phyloP scores from a whole-genome alignment of 2,113 vertebrate genomes.

The Australoheros scitulus region DNA sequence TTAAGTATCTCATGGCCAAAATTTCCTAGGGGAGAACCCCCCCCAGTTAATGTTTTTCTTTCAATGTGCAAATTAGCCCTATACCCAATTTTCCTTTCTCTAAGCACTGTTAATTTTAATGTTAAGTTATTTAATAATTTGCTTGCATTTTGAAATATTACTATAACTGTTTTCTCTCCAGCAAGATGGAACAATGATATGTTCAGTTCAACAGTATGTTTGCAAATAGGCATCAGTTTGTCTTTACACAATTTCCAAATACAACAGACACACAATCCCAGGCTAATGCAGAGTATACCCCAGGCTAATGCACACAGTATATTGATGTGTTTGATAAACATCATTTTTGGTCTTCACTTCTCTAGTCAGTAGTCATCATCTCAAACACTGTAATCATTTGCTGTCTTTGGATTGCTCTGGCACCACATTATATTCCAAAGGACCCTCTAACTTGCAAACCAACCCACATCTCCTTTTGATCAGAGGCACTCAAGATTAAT shows the following conservation, averaged over 20 bases:
- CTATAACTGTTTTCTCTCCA: background rate
- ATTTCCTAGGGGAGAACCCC: background rate
- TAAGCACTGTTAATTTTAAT: background rate
- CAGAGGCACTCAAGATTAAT: constrained; percentile 62
- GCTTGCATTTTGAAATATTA: background rate
- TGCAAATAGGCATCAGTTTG: constrained; percentile 8
- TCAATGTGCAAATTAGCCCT: background rate
- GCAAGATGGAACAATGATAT: background rate
- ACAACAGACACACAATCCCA: constrained; percentile 23
- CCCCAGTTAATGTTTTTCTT: background rate
- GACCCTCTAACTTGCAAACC: constrained; percentile 25
- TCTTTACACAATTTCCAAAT: constrained; percentile 30
- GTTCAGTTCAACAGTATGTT: background rate
- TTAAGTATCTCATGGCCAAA: background rate
- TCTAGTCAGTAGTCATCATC: constrained; percentile 14
- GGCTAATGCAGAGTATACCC: background rate
- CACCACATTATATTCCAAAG: constrained; percentile 13
- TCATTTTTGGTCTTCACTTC: constrained; percentile 14
- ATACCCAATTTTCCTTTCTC: background rate
- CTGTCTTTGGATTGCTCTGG: constrained; percentile 3
- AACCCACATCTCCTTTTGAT: constrained; percentile 53
- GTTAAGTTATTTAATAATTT: background rate
- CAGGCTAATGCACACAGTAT: background rate
- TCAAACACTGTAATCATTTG: constrained; percentile 32
- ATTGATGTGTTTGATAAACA: constrained; percentile 35